phyloP scores from a whole-genome alignment of 2,797 vertebrate species.

The Myotis daubentonii region DNA sequence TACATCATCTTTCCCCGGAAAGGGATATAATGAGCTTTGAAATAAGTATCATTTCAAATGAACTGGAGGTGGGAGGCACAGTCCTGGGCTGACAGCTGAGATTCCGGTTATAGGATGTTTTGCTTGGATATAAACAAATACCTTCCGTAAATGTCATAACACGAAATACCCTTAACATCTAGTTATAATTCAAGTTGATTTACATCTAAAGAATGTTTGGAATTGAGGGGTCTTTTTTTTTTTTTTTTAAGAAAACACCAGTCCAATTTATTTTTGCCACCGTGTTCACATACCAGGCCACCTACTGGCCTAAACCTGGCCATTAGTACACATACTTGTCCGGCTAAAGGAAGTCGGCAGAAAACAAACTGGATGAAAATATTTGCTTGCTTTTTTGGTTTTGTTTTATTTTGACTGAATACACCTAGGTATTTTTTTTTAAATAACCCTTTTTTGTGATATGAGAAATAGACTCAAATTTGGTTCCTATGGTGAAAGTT shows the following conservation, averaged over 20 bases:
- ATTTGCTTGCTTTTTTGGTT: background rate
- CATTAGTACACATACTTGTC: background rate
- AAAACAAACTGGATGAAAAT: background rate
- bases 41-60: background rate
- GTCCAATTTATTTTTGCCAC: background rate
- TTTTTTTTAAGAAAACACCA: background rate
- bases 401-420: background rate
- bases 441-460: background rate
- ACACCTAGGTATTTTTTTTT: background rate
- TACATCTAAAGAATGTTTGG: background rate
- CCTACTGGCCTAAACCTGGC: background rate
- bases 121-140: background rate
- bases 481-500: background rate
- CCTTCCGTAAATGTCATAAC: background rate
- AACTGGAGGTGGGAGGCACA: background rate
- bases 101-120: background rate
- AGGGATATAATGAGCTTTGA: background rate
- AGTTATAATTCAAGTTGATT: background rate
- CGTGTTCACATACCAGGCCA: rapidly evolving
- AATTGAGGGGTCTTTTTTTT: background rate
- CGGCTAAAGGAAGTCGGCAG: background rate
- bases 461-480: background rate
- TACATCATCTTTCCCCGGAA: background rate
- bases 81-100: background rate
- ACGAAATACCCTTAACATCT: background rate